Base-by-base conservation (phyloP, 2,113 vertebrate genomes). In the Clarias magur region DNA sequence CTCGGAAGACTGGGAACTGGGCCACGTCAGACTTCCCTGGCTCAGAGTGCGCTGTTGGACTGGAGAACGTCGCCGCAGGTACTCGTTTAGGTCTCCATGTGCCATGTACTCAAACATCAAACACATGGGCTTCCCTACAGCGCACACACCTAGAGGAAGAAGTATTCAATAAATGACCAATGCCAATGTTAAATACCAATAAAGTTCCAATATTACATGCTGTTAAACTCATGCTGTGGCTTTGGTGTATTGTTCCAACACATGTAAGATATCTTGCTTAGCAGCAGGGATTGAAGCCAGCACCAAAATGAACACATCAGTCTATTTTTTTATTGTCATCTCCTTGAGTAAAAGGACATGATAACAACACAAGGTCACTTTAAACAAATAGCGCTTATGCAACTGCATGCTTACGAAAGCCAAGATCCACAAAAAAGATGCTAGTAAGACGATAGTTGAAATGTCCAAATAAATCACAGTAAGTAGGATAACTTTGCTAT, bases 101-200 rank as follows among this genome's bases (percentile, higher is more conserved):
- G 98, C 97, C 98, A 99, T 99, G 93, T 99, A 99, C 92, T 99
- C 98, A 0, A 99, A 99, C 89, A 99, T 96, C 85, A 99, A 94
- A 85, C 98, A 99, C 98, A 99, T 98, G 0, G 98, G 98, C 89
- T 99, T 99, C 53, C 98, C 98, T 3, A 99, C 96, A 0, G 98
- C 98, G 38, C 98, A 99, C 76, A 99, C 98, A 0, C 98, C 98
- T 99, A 91, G 0, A 90, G 89, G 7, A 56, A 83, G 80, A 48
- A 62, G n/a, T 3, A 25, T 10, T 5, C 42, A 82, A 54, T 2
- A 56, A 62, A 23, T 88, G 54, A 86, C n/a, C n/a, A 38, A 38
- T 38, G 2, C 34, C 34, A 38, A 38, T 3, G 34, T 38, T 38
- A 38, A 38, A 38, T 38, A 38, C 34, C 34, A 84, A 60, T 57